phyloP scores from a whole-genome alignment of 92 coral and sea anemone species.

The Phymanthus crucifer region DNA sequence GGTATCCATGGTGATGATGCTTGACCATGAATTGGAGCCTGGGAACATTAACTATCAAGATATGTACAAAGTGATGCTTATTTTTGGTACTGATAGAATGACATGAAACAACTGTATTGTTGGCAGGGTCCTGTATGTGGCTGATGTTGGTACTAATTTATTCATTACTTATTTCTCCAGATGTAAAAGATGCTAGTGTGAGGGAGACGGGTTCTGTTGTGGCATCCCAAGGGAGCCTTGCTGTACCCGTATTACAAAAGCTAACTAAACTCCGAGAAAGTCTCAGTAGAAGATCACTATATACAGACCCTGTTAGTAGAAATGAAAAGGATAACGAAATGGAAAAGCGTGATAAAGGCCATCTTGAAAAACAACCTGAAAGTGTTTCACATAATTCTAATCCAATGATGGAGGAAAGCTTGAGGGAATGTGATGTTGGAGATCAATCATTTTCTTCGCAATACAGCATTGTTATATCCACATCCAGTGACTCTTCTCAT shows the following conservation, averaged over 20 bases:
- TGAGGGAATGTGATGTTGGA: background rate
- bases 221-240: constrained; percentile 4
- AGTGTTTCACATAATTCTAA: background rate
- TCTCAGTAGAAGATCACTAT: constrained; percentile 7
- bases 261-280: constrained; percentile 25
- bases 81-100: too few relatives aligned
- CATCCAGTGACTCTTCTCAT: background rate
- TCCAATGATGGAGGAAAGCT: background rate
- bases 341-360: background rate
- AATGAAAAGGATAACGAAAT: background rate
- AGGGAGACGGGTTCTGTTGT: background rate
- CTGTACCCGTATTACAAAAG: constrained; percentile 25
- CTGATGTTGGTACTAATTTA: too few relatives aligned
- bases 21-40: too few relatives aligned
- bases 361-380: background rate
- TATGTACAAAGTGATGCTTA: too few relatives aligned
- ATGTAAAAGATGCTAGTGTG: constrained; percentile 22
- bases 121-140: too few relatives aligned
- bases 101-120: too few relatives aligned
- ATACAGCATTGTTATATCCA: background rate
- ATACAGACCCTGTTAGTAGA: background rate
- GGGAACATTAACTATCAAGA: too few relatives aligned
- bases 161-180: background rate
- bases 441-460: background rate
- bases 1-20: too few relatives aligned